Evolutionary conservation across 1,140 invertebrate genomes (phyloP).

Genomic region (Macrotrachela quadricornifera): DNA sequence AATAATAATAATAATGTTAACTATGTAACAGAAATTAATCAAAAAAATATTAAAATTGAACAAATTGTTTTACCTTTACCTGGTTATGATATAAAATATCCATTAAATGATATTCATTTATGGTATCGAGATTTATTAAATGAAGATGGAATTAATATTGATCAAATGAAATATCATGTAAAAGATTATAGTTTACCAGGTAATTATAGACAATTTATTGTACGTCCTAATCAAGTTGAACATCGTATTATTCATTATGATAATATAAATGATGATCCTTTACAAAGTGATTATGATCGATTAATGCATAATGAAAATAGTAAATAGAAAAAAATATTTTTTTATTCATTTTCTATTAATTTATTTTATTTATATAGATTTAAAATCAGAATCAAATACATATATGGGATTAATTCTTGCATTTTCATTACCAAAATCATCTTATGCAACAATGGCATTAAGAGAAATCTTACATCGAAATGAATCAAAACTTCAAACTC

Average conservation of each 20-base stretch:
- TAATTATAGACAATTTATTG: background rate
- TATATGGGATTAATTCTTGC: conserved; percentile 54
- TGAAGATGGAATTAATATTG: background rate
- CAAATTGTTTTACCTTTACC: conserved; percentile 67
- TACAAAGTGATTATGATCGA: conserved; percentile 41
- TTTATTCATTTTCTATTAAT: background rate
- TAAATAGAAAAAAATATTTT: background rate
- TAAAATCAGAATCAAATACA: conserved; percentile 40
- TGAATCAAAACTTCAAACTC: too few species aligned
- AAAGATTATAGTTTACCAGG: background rate
- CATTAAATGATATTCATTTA: conserved; percentile 40
- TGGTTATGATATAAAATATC: conserved; percentile 56
- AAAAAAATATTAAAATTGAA: conserved; percentile 45
- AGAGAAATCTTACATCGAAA: conserved; percentile 53
- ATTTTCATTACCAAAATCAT: conserved; percentile 53
- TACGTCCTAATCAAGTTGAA: background rate
- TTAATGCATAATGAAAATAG: conserved; percentile 16
- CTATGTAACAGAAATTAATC: conserved; percentile 45
- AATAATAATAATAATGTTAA: conserved; percentile 23
- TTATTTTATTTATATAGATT: background rate
- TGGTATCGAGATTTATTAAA: background rate
- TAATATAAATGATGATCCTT: background rate
- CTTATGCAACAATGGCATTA: conserved; percentile 84
- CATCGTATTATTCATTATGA: background rate
- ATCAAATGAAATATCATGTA: background rate